Percentiles rank a stretch among this genome's conserved stretches.
These are phyloP conservation scores for Apodemia zela DNA, from an alignment of 2,888 invertebrate species.

Conservation along the genomic window DNA sequence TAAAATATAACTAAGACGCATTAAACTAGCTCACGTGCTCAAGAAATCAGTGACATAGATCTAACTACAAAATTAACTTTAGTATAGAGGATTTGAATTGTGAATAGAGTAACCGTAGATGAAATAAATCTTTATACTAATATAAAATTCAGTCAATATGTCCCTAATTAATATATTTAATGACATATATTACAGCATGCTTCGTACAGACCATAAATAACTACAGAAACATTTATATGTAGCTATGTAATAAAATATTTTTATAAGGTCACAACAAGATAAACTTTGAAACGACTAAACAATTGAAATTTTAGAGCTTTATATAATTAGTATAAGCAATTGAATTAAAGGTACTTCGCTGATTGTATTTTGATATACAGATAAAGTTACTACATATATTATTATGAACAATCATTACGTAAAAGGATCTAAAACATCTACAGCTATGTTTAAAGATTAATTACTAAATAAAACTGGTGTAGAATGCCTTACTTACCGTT, in stretches of 20 bases:
- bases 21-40: constrained; percentile 26
- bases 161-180: constrained; percentile 44
- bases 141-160: constrained; percentile 60
- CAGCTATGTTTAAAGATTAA: constrained; percentile 37
- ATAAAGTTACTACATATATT: constrained; percentile 32
- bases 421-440: constrained; percentile 40
- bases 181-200: constrained; percentile 57
- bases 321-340: constrained; percentile 29
- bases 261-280: constrained; percentile 64
- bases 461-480: constrained; percentile 11
- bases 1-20: constrained; percentile 27
- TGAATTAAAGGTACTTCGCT: constrained; percentile 42
- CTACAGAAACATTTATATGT: constrained; percentile 41
- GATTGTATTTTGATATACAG: constrained; percentile 38
- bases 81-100: background rate
- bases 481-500: constrained; percentile 4
- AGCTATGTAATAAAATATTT: constrained; percentile 63
- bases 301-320: constrained; percentile 34
- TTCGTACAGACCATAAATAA: constrained; percentile 34
- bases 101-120: constrained; percentile 10
- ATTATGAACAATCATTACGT: constrained; percentile 17
- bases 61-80: constrained; percentile 16
- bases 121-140: constrained; percentile 24
- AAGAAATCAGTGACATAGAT: constrained; percentile 19
- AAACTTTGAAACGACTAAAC: constrained; percentile 66